phyloP scores from a whole-genome alignment of 1,140 invertebrate species.

The Ceratina calcarata region DNA sequence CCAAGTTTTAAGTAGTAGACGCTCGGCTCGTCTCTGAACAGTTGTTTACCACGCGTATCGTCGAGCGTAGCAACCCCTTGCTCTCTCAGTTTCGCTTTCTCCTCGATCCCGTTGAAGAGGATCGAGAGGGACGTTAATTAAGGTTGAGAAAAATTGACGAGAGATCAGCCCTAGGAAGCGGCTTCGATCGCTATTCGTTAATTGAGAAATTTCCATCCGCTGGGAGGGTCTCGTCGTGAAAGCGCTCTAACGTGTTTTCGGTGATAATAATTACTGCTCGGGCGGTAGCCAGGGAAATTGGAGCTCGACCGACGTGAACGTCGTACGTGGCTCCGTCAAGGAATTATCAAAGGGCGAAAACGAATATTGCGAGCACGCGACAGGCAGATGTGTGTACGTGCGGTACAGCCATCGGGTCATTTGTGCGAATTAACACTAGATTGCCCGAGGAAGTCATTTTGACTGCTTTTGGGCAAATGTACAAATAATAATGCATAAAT shows the following conservation, averaged over 20 bases:
- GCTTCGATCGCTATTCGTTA: slow-evolving; percentile 31
- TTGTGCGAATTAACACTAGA: neutral
- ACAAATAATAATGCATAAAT: no score
- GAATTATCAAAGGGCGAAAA: slow-evolving; percentile 58
- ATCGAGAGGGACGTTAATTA: slow-evolving; percentile 14
- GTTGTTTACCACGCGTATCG: neutral
- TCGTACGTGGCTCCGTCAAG: neutral
- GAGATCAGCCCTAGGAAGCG: slow-evolving; percentile 19
- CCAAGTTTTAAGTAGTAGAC: slow-evolving; percentile 49
- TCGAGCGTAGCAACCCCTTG: neutral
- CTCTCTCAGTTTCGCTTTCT: neutral
- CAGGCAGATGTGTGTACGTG: slow-evolving; percentile 29
- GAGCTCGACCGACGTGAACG: slow-evolving; percentile 16
- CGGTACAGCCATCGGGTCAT: slow-evolving; percentile 20
- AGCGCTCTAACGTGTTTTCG: slow-evolving; percentile 1
- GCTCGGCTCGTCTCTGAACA: neutral
- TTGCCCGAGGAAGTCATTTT: no score
- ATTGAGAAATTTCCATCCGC: slow-evolving; percentile 39
- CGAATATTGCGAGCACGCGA: neutral
- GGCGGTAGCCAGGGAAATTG: neutral
- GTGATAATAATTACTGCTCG: neutral
- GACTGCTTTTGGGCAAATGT: no score
- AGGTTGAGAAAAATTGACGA: slow-evolving; percentile 9
- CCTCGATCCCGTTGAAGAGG: no score
- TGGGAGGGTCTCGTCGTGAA: slow-evolving; percentile 3